These are phyloP conservation scores for Triplophysa dalaica DNA, from an alignment of 2,113 vertebrate species.

Conservation along the genomic window DNA sequence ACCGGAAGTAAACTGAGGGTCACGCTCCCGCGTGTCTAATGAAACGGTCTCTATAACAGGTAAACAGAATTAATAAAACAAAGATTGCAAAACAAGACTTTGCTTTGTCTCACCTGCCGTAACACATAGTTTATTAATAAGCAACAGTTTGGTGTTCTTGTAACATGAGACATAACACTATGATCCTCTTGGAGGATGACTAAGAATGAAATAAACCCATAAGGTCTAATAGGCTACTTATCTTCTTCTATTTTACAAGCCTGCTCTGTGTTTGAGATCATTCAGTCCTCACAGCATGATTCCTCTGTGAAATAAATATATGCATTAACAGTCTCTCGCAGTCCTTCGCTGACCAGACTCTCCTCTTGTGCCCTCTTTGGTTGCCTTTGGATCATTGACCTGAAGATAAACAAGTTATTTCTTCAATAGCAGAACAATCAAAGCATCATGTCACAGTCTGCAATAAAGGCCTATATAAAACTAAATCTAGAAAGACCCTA, in stretches of 20 bases:
- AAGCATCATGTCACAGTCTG: not conserved
- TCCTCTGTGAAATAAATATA: constrained; percentile 81
- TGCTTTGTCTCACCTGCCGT: too few relatives aligned
- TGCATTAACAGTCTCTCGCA: constrained; percentile 82
- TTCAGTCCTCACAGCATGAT: not conserved
- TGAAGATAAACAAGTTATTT: constrained; percentile 52
- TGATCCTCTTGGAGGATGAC: too few relatives aligned
- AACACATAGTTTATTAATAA: too few relatives aligned
- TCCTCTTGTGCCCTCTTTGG: constrained; percentile 52
- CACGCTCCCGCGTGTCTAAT: too few relatives aligned
- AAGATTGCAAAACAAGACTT: too few relatives aligned
- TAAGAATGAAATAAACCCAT: not conserved
- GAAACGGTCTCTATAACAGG: too few relatives aligned
- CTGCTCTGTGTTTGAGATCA: constrained; percentile 22
- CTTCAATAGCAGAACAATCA: not conserved
- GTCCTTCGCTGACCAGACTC: constrained; percentile 81
- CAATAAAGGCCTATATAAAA: not conserved
- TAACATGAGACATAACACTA: too few relatives aligned
- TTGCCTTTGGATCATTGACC: constrained; percentile 72
- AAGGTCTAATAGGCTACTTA: not conserved
- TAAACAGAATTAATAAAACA: too few relatives aligned
- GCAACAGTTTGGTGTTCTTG: too few relatives aligned
- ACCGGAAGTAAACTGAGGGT: too few relatives aligned
- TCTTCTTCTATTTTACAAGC: not conserved
- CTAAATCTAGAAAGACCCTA: constrained; percentile 51